Evolutionary conservation across 2,113 vertebrate genomes (phyloP).

Genomic region (Uropsilus gracilis): DNA sequence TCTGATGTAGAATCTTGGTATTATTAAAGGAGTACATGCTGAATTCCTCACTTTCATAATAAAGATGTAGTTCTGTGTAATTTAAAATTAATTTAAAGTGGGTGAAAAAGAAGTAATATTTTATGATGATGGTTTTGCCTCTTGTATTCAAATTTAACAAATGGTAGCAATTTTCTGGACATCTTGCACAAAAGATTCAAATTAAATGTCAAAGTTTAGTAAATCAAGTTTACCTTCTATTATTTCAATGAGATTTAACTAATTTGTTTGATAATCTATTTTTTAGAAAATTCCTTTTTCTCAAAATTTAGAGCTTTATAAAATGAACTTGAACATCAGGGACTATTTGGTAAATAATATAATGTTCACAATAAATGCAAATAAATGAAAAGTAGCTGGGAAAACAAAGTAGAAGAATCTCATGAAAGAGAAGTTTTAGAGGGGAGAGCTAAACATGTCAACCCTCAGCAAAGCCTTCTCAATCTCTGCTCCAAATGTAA

Average conservation of each 20-base stretch:
- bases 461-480: background rate
- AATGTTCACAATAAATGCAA: slow-evolving; percentile 16
- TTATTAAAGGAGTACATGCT: slow-evolving; percentile 36
- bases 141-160: slow-evolving; percentile 59
- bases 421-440: background rate
- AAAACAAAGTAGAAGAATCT: background rate
- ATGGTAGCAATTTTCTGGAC: slow-evolving; percentile 48
- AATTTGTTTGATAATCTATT: background rate
- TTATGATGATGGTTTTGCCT: slow-evolving; percentile 37
- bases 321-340: slow-evolving; percentile 49
- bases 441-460: background rate
- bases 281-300: background rate
- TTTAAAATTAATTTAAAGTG: slow-evolving; percentile 60
- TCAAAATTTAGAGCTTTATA: background rate
- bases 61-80: slow-evolving; percentile 38
- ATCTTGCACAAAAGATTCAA: slow-evolving; percentile 62
- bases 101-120: slow-evolving; percentile 57
- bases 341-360: background rate
- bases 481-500: slow-evolving; percentile 5
- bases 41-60: slow-evolving; percentile 70
- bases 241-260: slow-evolving; percentile 7
- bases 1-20: slow-evolving; percentile 16
- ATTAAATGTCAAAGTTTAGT: slow-evolving; percentile 64
- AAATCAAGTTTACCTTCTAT: slow-evolving; percentile 43
- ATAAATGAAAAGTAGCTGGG: background rate